These are phyloP conservation scores for Alviniconcha strummeri DNA, from an alignment of 2,888 invertebrate genomes.

Conservation along the genomic window DNA sequence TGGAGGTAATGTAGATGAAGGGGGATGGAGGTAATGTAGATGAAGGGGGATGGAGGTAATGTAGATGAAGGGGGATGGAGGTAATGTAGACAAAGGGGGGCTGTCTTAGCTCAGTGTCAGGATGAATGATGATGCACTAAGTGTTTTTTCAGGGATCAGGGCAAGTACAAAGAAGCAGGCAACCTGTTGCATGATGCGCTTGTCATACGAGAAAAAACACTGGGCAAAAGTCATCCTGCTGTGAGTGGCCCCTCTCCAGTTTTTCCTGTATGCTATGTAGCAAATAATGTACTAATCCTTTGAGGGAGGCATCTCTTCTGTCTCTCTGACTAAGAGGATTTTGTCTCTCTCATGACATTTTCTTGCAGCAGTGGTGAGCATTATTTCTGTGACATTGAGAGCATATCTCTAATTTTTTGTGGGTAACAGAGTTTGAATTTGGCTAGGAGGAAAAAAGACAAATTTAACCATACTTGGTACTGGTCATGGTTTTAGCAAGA, in stretches of 20 bases:
- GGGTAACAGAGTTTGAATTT: too few species aligned
- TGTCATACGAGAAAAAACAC: constrained; percentile 96
- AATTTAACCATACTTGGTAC: too few species aligned
- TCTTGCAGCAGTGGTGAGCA: constrained; percentile 2
- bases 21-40: background rate
- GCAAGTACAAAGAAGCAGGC: constrained; percentile 99
- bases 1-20: too few species aligned
- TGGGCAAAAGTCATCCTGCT: constrained; percentile 98
- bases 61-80: background rate
- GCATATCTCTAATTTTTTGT: too few species aligned
- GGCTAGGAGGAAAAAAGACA: too few species aligned
- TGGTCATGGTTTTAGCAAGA: too few species aligned
- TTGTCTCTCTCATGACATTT: background rate
- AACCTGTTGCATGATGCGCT: constrained; percentile 97
- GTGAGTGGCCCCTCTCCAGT: constrained; percentile 75
- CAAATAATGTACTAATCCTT: background rate
- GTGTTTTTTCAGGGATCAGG: constrained; percentile 86
- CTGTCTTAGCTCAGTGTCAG: background rate
- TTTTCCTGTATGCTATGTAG: too few species aligned
- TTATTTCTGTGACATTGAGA: constrained; percentile 1
- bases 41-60: background rate
- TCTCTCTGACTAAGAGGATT: background rate
- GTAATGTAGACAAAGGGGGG: too few species aligned
- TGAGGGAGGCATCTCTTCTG: background rate
- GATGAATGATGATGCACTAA: constrained; percentile 13